Evolutionary conservation across 2,888 invertebrate genomes (phyloP).

Genomic region (Tachystola acroxantha): DNA sequence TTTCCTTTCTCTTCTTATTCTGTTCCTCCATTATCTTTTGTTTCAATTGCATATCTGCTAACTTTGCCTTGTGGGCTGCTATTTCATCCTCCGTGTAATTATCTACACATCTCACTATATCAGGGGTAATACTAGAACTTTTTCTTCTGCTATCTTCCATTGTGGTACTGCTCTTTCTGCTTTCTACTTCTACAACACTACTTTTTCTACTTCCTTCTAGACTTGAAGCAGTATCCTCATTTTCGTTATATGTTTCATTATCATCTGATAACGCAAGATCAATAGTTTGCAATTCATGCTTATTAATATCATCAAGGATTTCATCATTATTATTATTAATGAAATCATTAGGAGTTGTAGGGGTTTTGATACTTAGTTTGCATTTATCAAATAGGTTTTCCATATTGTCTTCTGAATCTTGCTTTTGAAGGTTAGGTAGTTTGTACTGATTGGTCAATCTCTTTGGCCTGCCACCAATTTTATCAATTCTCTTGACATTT

Average conservation of each 20-base stretch:
- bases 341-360: constrained; percentile 22
- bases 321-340: constrained; percentile 20
- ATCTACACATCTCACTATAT: constrained; percentile 49
- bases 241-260: constrained; percentile 1
- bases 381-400: constrained; percentile 62
- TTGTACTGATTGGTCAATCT: constrained; percentile 32
- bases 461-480: constrained; percentile 36
- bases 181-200: constrained; percentile 10
- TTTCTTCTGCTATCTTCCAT: constrained; percentile 22
- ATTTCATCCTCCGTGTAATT: constrained; percentile 58
- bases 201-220: constrained; percentile 14
- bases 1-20: constrained; percentile 85
- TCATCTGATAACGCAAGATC: too few relatives aligned
- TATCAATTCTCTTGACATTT: constrained; percentile 36
- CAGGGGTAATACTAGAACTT: constrained; percentile 37
- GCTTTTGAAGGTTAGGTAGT: constrained; percentile 32
- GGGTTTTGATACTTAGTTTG: constrained; percentile 51
- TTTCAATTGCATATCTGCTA: constrained; percentile 83
- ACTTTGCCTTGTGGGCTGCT: constrained; percentile 67
- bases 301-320: constrained; percentile 3
- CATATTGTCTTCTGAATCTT: constrained; percentile 47
- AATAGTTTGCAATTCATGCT: not conserved
- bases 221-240: constrained; percentile 12
- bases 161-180: constrained; percentile 20
- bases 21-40: constrained; percentile 89